Evolutionary conservation across 2,888 invertebrate genomes (phyloP).

Genomic region (Cartodere bifasciata): DNA sequence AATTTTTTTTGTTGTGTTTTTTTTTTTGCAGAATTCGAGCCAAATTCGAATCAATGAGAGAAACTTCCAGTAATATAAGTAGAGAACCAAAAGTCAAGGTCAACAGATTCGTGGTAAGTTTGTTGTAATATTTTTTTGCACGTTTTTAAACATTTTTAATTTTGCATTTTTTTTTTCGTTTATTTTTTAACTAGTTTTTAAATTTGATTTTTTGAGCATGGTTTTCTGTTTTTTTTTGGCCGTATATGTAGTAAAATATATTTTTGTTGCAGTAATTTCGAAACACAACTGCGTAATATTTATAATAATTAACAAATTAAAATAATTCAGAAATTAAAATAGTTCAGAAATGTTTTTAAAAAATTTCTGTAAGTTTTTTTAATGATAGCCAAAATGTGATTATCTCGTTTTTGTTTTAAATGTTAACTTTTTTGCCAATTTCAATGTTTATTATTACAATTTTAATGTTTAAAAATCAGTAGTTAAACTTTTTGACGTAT

Average conservation of each 20-base stretch:
- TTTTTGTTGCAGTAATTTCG: too few relatives aligned
- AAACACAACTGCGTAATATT: too few relatives aligned
- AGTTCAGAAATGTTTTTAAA: too few relatives aligned
- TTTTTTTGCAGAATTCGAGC: constrained; percentile 55
- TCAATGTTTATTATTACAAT: constrained; percentile 1
- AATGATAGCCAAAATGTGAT: background rate
- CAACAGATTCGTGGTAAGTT: constrained; percentile 84
- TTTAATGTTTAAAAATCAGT: background rate
- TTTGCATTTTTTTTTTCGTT: too few relatives aligned
- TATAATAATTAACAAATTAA: too few relatives aligned
- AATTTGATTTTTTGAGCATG: background rate
- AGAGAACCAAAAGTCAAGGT: constrained; percentile 55
- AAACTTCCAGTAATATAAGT: constrained; percentile 37
- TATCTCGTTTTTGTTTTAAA: background rate
- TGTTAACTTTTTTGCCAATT: background rate
- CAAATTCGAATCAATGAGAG: constrained; percentile 77
- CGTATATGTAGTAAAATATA: too few relatives aligned
- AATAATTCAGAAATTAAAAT: too few relatives aligned
- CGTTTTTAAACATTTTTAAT: too few relatives aligned
- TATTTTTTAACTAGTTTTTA: too few relatives aligned
- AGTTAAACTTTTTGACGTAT: background rate
- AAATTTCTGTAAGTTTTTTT: too few relatives aligned
- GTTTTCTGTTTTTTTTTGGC: background rate
- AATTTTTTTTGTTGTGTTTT: constrained; percentile 1
- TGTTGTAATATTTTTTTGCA: too few relatives aligned